Percentiles rank a stretch among this genome's conserved stretches.
Conservation (phyloP, 2,888 invertebrate species). For the Alitta virens region DNA sequence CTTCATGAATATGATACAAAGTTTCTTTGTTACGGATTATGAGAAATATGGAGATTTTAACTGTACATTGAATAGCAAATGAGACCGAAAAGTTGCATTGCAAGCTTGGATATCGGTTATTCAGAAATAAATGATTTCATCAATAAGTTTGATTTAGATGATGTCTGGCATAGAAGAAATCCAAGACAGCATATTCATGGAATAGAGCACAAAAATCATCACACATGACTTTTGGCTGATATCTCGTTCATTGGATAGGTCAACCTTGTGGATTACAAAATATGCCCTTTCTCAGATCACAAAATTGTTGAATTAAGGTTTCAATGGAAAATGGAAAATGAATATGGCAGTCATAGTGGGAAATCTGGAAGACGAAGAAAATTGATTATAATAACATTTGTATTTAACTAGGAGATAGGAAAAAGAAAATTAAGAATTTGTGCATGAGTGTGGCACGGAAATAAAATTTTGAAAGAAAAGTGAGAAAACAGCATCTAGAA, state of each 20-base stretch:
- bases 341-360: not conserved
- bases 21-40: not conserved
- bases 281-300: not conserved
- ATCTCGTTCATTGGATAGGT: not conserved
- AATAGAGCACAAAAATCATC: not conserved
- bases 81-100: not conserved
- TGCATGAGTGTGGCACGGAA: not conserved
- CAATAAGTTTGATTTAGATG: not conserved
- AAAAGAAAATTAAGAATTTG: not conserved
- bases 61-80: not conserved
- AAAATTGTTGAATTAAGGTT: not conserved
- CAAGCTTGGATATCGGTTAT: not conserved
- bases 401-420: not conserved
- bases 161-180: not conserved
- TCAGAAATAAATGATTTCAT: not conserved
- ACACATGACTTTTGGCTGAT: not conserved
- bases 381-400: not conserved
- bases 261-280: not conserved
- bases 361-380: not conserved
- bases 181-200: too few species aligned
- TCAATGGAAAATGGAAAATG: not conserved
- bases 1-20: not conserved
- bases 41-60: not conserved
- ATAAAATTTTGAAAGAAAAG: not conserved
- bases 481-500: not conserved